phyloP scores from a whole-genome alignment of 1,140 invertebrate genomes.

The Habropoda laboriosa region DNA sequence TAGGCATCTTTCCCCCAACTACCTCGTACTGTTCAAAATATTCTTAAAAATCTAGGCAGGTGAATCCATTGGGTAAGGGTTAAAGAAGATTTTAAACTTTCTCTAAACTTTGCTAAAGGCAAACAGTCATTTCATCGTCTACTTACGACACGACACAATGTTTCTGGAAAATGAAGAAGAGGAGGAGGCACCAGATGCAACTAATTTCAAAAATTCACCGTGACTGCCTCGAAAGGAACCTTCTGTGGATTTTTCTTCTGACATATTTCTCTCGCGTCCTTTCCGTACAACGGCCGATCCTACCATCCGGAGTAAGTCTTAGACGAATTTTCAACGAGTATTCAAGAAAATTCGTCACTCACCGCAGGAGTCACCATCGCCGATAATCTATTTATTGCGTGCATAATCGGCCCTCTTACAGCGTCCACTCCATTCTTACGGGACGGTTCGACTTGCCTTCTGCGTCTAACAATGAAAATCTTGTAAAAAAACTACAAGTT shows the following conservation, averaged over 20 bases:
- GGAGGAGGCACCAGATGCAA: conserved; percentile 68
- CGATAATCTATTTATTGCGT: conserved; percentile 80
- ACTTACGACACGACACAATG: background rate
- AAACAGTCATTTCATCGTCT: background rate
- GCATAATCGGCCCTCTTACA: conserved; percentile 71
- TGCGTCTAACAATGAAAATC: background rate
- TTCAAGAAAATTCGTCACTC: conserved; percentile 72
- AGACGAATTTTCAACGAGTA: conserved; percentile 59
- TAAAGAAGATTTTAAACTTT: no score
- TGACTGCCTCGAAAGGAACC: conserved; percentile 63
- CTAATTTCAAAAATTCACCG: conserved; percentile 77
- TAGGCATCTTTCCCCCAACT: no score
- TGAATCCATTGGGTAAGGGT: no score
- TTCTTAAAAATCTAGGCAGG: no score
- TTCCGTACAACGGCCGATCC: conserved; percentile 15
- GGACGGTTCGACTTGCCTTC: background rate
- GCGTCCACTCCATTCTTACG: conserved; percentile 48
- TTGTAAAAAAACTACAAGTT: no score
- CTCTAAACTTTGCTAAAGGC: no score
- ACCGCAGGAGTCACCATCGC: conserved; percentile 60
- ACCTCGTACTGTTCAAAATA: no score
- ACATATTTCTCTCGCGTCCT: background rate
- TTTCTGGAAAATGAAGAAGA: background rate
- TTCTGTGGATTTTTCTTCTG: conserved; percentile 12
- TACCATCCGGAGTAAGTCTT: conserved; percentile 19